Percentiles rank a stretch among this genome's conserved stretches.
Conservation (phyloP, 2,888 invertebrate genomes). For the Vanessa cardui region DNA sequence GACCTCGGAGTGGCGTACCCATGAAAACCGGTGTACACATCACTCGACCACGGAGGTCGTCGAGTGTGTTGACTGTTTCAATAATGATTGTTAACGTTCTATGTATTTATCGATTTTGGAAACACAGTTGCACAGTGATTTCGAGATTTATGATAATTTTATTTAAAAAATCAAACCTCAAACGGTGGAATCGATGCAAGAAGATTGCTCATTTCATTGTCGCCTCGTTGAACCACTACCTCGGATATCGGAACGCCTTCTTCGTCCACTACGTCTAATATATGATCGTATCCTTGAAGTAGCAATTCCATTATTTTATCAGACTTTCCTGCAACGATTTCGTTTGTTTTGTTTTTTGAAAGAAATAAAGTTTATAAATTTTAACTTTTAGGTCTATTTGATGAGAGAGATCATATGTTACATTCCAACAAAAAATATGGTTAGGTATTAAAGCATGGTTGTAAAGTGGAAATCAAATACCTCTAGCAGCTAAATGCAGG, state of each 20-base stretch:
- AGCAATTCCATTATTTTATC: slow-evolving; percentile 84
- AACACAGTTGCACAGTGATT: no score
- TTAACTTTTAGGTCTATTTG: background rate
- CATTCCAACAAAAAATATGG: background rate
- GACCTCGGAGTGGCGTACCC: no score
- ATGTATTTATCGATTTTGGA: no score
- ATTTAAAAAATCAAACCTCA: slow-evolving; percentile 83
- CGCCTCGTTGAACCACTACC: slow-evolving; percentile 86
- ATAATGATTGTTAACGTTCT: no score
- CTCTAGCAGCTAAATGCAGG: slow-evolving; percentile 89
- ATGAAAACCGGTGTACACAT: no score
- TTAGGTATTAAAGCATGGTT: background rate
- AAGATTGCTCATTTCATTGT: slow-evolving; percentile 86
- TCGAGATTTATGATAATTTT: no score
- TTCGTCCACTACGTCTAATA: slow-evolving; percentile 90
- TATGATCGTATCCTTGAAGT: slow-evolving; percentile 93
- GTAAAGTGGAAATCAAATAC: slow-evolving; percentile 61
- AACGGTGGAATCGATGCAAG: slow-evolving; percentile 88
- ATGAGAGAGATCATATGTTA: background rate
- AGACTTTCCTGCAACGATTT: slow-evolving; percentile 58
- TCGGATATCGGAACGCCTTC: slow-evolving; percentile 87
- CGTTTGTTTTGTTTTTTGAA: background rate
- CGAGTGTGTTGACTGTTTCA: no score
- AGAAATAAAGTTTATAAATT: no score
- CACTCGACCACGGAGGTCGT: no score